A percentile compares a stretch with the other conserved stretches of the same genome.
Conservation (phyloP, 1,140 invertebrate species). For the Phortica variegata region DNA sequence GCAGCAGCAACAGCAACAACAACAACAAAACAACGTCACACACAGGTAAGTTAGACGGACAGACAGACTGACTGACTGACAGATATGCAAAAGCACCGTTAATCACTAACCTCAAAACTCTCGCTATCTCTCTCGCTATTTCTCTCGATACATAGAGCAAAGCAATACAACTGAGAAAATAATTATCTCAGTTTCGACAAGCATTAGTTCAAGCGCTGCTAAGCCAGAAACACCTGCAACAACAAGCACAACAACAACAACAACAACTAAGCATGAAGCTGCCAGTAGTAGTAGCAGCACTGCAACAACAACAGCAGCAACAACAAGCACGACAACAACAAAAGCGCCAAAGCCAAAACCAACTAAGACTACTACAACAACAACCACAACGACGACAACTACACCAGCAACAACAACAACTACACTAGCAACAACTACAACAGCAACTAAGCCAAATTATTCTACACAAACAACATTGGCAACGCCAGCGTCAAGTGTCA, state of each 20-base stretch:
- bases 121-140: slow-evolving; percentile 2
- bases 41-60: slow-evolving; percentile 31
- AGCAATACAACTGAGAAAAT: slow-evolving; percentile 38
- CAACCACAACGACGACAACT: not conserved
- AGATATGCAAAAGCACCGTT: no score
- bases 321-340: slow-evolving; percentile 17
- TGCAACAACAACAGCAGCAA: slow-evolving; percentile 8
- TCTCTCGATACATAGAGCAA: slow-evolving; percentile 32
- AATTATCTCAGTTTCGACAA: slow-evolving; percentile 47
- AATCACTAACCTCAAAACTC: not conserved
- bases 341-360: slow-evolving; percentile 11
- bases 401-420: slow-evolving; percentile 35
- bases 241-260: slow-evolving; percentile 15
- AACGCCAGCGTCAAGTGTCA: slow-evolving; percentile 10
- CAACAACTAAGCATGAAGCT: slow-evolving; percentile 8
- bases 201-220: slow-evolving; percentile 42
- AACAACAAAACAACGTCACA: not conserved
- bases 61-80: no score
- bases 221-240: slow-evolving; percentile 46
- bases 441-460: slow-evolving; percentile 34
- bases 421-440: slow-evolving; percentile 39
- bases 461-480: slow-evolving; percentile 9
- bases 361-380: slow-evolving; percentile 14
- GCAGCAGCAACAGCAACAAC: slow-evolving; percentile 22
- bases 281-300: no score